phyloP scores from a whole-genome alignment of 2,797 vertebrate genomes.

The Allobates femoralis region DNA sequence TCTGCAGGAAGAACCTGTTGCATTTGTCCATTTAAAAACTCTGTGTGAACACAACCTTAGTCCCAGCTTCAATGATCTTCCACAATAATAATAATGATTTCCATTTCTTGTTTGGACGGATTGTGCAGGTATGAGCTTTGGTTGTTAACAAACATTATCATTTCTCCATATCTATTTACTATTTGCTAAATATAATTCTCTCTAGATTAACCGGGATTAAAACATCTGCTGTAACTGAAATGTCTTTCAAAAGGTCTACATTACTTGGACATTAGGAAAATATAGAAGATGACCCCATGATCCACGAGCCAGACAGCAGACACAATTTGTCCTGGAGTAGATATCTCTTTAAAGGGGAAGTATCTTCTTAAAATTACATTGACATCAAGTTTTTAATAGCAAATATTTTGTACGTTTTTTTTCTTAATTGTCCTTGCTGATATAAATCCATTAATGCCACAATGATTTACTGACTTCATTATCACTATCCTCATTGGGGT shows the following conservation, averaged over 20 bases:
- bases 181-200: conserved; percentile 30
- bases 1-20: no score
- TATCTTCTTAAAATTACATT: no score
- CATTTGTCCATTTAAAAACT: no score
- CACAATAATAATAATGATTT: conserved; percentile 5
- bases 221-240: conserved; percentile 21
- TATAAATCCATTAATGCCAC: no score
- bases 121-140: neutral
- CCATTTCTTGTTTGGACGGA: neutral
- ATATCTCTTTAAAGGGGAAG: neutral
- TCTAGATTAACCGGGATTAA: conserved; percentile 23
- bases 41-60: no score
- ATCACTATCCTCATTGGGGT: no score
- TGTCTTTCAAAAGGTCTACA: conserved; percentile 22
- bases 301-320: neutral
- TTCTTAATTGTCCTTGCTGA: no score
- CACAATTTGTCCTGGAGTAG: neutral
- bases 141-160: conserved; percentile 9
- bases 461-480: no score
- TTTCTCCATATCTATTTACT: conserved; percentile 14
- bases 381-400: no score
- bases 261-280: conserved; percentile 16
- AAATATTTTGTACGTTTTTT: no score
- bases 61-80: neutral
- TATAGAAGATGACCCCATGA: conserved; percentile 23